A percentile compares a stretch with the other conserved stretches of the same genome.
Evolutionary conservation across 2,797 vertebrate species (phyloP).

Genomic region (Sarcophilus harrisii): DNA sequence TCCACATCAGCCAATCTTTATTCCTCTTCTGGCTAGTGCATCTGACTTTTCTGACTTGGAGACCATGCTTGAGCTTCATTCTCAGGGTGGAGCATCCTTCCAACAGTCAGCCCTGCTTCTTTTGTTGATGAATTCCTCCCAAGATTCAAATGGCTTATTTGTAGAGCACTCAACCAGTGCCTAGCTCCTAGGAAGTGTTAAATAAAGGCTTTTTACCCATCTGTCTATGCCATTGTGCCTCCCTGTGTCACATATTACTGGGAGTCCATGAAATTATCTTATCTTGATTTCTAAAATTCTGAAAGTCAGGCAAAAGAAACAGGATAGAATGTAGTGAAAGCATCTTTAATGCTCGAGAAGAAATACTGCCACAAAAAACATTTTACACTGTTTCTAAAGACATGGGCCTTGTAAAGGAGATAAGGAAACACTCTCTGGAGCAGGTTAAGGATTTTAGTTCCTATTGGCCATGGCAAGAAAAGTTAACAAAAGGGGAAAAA

Average conservation of each 20-base stretch:
- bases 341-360: slow-evolving; percentile 37
- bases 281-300: background rate
- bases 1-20: background rate
- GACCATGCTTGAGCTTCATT: background rate
- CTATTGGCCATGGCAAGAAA: slow-evolving; percentile 85
- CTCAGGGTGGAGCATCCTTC: background rate
- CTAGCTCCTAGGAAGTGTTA: background rate
- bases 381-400: slow-evolving; percentile 53
- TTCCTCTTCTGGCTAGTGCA: background rate
- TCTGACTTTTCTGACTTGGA: background rate
- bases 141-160: background rate
- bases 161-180: background rate
- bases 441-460: slow-evolving; percentile 81
- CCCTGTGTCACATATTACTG: background rate
- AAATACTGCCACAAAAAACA: slow-evolving; percentile 56
- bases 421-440: slow-evolving; percentile 52
- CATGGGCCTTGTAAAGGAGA: slow-evolving; percentile 62
- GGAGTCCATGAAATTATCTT: background rate
- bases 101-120: background rate
- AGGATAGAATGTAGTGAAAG: slow-evolving; percentile 47
- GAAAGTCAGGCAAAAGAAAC: background rate
- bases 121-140: background rate
- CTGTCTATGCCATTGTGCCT: background rate
- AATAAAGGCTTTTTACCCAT: background rate
- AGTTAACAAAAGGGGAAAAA: slow-evolving; percentile 81